Evolutionary conservation across 2,888 invertebrate species (phyloP).

Genomic region (Arenicola marina): DNA sequence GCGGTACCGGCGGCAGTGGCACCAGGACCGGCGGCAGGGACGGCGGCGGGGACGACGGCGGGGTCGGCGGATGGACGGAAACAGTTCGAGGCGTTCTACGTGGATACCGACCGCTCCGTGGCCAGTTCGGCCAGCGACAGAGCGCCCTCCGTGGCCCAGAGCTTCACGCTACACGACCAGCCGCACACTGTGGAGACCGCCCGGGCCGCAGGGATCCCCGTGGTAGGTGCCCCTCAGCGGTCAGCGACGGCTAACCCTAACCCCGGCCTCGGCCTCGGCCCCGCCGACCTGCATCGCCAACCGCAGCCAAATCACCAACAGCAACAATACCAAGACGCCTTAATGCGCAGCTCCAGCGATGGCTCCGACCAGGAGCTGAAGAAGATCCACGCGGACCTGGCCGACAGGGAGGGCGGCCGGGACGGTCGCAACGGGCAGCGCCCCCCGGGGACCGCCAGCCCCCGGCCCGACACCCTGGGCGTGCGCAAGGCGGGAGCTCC

Average conservation of each 20-base stretch:
- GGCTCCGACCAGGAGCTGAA: conserved; percentile 55
- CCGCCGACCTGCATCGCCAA: no score
- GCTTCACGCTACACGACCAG: conserved; percentile 46
- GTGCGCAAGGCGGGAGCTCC: background rate
- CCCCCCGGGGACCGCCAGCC: background rate
- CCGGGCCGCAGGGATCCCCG: conserved; percentile 51
- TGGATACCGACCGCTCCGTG: conserved; percentile 15
- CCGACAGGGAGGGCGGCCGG: conserved; percentile 34
- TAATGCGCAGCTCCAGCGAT: conserved; percentile 55
- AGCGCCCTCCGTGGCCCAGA: conserved; percentile 18
- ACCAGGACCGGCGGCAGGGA: background rate
- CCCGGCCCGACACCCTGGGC: conserved; percentile 14
- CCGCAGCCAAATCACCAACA: background rate
- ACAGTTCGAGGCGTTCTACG: conserved; percentile 22
- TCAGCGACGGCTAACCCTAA: background rate
- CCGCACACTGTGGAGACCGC: conserved; percentile 44
- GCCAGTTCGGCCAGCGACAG: background rate
- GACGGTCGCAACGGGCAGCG: background rate
- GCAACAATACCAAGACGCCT: conserved; percentile 35
- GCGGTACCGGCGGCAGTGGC: background rate
- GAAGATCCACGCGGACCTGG: conserved; percentile 54
- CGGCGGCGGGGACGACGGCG: background rate
- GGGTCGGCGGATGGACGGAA: background rate
- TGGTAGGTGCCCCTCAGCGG: conserved; percentile 41
- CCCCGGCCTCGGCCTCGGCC: background rate